Evolutionary conservation across 1,140 invertebrate species (phyloP).

Genomic region (Drosophila ogumai): DNA sequence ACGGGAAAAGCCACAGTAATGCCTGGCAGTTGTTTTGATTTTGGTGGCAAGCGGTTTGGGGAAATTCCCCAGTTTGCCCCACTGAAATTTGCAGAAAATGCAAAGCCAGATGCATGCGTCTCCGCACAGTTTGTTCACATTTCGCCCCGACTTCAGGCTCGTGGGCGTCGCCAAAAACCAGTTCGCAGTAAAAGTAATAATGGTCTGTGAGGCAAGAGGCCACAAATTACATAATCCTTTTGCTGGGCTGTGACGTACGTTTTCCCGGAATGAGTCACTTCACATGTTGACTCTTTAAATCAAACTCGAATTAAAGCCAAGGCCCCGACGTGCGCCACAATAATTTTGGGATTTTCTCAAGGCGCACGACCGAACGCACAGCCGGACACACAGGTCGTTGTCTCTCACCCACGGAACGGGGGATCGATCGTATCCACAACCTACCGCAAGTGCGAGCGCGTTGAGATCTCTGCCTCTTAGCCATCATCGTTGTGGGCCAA

Average conservation of each 20-base stretch:
- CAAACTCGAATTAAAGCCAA: conserved; percentile 78
- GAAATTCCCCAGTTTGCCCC: conserved; percentile 24
- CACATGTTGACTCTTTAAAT: conserved; percentile 68
- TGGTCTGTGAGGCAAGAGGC: conserved; percentile 51
- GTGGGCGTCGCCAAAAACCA: conserved; percentile 70
- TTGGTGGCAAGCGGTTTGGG: conserved; percentile 26
- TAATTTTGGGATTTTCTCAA: conserved; percentile 81
- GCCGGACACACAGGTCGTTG: conserved; percentile 54
- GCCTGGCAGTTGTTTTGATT: conserved; percentile 31
- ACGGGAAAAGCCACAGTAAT: conserved; percentile 34
- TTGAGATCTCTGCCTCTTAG: conserved; percentile 56
- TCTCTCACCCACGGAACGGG: conserved; percentile 60
- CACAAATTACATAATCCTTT: conserved; percentile 64
- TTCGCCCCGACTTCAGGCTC: conserved; percentile 59
- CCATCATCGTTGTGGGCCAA: conserved; percentile 54
- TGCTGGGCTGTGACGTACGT: conserved; percentile 68
- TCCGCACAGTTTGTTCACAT: conserved; percentile 68
- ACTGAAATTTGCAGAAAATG: conserved; percentile 19
- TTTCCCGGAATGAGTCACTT: conserved; percentile 66
- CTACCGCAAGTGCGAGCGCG: conserved; percentile 72
- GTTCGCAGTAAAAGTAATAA: conserved; percentile 80
- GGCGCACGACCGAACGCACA: conserved; percentile 53
- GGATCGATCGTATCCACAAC: conserved; percentile 63
- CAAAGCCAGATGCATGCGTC: conserved; percentile 6
- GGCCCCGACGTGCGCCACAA: conserved; percentile 75